Conservation (phyloP, 2,113 vertebrate genomes). For the Shinisaurus crocodilurus region DNA sequence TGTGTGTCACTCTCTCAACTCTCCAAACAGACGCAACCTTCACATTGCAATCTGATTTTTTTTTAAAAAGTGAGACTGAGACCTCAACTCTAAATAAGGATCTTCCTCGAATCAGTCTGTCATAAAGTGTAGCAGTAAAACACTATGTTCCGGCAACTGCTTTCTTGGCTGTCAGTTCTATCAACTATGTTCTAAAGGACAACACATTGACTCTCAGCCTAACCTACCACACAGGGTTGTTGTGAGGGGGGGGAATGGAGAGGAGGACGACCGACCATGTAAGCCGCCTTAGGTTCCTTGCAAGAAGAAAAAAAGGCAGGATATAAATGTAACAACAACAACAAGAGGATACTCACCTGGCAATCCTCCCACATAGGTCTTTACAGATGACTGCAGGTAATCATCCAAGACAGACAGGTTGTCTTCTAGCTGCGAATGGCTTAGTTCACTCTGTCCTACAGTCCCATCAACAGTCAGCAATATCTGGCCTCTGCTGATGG, state of each 20-base stretch:
- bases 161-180: conserved; percentile 17
- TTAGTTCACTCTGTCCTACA: conserved; percentile 77
- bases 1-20: neutral
- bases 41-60: neutral
- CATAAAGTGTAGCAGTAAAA: neutral
- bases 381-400: conserved; percentile 70
- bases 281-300: no score
- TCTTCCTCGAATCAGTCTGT: neutral
- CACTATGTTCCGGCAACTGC: neutral
- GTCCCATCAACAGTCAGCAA: conserved; percentile 82
- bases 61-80: neutral
- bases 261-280: no score
- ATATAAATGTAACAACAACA: no score
- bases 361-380: conserved; percentile 90
- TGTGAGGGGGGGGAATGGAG: no score
- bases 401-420: conserved; percentile 66
- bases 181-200: neutral
- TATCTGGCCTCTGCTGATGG: conserved; percentile 77
- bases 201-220: neutral
- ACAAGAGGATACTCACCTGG: conserved; percentile 86
- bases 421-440: conserved; percentile 64
- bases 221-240: no score
- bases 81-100: neutral
- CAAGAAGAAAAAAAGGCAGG: no score
- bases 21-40: neutral